phyloP scores from a whole-genome alignment of 2,113 vertebrate species.

The Dipodomys stephensi region DNA sequence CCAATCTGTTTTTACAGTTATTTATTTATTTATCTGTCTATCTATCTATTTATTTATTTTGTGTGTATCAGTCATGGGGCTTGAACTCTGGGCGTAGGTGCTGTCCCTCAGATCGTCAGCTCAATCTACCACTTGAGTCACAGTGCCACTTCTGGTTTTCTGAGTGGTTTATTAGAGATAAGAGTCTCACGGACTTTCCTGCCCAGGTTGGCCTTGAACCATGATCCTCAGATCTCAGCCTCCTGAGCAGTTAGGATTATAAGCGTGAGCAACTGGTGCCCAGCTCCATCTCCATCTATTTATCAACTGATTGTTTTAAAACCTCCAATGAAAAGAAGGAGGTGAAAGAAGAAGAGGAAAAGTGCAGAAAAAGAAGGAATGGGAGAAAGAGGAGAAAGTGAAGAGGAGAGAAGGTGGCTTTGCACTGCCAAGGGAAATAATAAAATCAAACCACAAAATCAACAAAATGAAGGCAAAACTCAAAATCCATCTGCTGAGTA shows the following conservation, averaged over 20 bases:
- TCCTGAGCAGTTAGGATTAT: no score
- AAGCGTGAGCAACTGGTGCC: no score
- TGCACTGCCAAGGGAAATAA: conserved; percentile 48
- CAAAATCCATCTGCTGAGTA: conserved; percentile 1
- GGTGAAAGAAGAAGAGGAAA: background rate
- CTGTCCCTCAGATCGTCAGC: no score
- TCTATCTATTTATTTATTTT: background rate
- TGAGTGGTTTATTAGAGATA: no score
- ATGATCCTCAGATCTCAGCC: no score
- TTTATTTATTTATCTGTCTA: background rate
- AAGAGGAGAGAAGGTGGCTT: background rate
- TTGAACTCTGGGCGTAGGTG: no score
- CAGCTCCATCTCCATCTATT: background rate
- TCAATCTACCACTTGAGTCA: no score
- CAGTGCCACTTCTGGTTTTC: no score
- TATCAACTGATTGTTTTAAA: conserved; percentile 16
- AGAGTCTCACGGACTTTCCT: no score
- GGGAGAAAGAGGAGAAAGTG: background rate
- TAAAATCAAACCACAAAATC: conserved; percentile 43
- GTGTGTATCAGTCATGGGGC: no score
- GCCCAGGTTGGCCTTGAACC: no score
- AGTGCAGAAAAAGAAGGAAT: background rate
- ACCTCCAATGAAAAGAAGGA: background rate
- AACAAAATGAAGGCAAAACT: conserved; percentile 32
- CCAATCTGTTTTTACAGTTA: background rate